phyloP scores from a whole-genome alignment of 2,113 vertebrate genomes.

The Grammomys dolichurus region DNA sequence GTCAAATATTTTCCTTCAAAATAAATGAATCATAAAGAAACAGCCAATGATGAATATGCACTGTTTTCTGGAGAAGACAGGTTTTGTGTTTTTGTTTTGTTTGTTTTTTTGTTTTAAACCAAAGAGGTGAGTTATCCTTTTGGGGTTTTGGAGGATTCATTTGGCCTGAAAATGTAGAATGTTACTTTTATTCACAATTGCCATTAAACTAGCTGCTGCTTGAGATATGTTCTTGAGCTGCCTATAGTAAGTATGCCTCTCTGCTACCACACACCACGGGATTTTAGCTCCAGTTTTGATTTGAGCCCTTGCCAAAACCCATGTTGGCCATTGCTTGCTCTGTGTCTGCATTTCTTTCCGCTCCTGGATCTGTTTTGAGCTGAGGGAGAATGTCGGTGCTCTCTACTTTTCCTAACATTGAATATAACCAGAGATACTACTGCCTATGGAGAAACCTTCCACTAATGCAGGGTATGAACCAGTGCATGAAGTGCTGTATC shows the following conservation, averaged over 20 bases:
- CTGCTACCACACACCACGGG: neutral
- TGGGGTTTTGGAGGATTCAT: neutral
- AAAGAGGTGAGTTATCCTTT: neutral
- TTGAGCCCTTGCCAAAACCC: neutral
- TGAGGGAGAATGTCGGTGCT: neutral
- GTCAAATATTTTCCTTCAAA: neutral
- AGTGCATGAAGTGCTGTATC: too few relatives aligned
- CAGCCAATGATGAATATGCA: neutral
- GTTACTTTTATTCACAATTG: neutral
- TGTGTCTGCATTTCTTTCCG: neutral
- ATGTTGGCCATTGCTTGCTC: neutral
- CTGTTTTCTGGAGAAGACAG: neutral
- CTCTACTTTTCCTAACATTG: neutral
- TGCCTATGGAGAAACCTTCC: neutral
- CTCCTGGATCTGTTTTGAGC: neutral
- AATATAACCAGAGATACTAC: too few relatives aligned
- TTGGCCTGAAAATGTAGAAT: neutral
- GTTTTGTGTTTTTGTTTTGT: neutral
- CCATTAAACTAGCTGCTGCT: neutral
- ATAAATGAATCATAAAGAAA: neutral
- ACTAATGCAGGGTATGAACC: neutral
- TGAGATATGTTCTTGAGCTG: neutral
- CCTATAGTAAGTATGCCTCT: neutral
- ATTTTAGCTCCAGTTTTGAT: neutral
- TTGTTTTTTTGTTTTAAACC: neutral